Evolutionary conservation across 2,113 vertebrate genomes (phyloP).

Genomic region (Melospiza melodia): DNA sequence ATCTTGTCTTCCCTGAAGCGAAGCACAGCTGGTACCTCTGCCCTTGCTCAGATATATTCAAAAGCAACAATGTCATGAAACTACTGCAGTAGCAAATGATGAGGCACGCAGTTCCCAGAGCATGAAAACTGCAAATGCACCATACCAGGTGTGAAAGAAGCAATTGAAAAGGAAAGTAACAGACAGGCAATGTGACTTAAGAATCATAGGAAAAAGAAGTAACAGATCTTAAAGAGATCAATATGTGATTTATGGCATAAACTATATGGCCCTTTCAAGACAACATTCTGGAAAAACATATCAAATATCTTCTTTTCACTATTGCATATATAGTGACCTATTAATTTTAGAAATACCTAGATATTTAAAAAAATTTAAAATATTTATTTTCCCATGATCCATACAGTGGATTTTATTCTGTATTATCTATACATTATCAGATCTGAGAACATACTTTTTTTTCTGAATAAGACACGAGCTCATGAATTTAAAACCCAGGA

Average conservation of each 20-base stretch:
- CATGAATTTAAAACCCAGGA: not conserved
- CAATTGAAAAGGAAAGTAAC: not conserved
- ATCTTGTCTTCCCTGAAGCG: not conserved
- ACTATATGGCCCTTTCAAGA: not conserved
- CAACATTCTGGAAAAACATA: not conserved
- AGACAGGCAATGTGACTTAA: fast-evolving
- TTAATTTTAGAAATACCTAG: not conserved
- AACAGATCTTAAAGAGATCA: not conserved
- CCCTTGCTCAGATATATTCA: not conserved
- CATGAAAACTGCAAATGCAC: not conserved
- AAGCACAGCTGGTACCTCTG: not conserved
- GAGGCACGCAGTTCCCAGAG: not conserved
- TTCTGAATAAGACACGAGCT: not conserved
- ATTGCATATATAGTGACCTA: not conserved
- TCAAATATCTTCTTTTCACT: not conserved
- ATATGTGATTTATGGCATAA: not conserved
- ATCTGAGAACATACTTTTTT: not conserved
- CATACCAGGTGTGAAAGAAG: not conserved
- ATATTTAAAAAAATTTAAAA: not conserved
- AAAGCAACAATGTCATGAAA: not conserved
- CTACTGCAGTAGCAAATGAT: not conserved
- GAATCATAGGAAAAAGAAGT: not conserved
- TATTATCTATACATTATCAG: not conserved
- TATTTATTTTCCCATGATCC: not conserved
- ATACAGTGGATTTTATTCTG: not conserved